Conservation (phyloP, 2,797 vertebrate species). For the Chrysocyon brachyurus region DNA sequence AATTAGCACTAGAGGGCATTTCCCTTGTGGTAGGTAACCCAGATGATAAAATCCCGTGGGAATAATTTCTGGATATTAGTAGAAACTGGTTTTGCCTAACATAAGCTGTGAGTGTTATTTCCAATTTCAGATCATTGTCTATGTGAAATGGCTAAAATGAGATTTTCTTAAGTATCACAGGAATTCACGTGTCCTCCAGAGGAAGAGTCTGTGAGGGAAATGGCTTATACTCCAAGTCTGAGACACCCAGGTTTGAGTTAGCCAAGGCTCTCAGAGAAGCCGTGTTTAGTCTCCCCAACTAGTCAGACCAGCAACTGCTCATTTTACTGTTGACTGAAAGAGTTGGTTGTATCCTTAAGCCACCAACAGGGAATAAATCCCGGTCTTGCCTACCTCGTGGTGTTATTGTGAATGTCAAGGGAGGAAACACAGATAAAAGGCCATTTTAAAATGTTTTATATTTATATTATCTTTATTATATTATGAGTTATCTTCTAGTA, state of each 20-base stretch:
- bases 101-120: constrained; percentile 68
- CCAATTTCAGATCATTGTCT: constrained; percentile 51
- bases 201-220: neutral
- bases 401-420: neutral
- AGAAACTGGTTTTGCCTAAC: neutral
- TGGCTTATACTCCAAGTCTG: neutral
- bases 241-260: neutral
- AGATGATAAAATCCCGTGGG: constrained; percentile 71
- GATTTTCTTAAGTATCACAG: neutral
- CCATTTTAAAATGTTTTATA: neutral
- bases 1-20: constrained; percentile 71
- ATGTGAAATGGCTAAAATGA: constrained; percentile 32
- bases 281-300: neutral
- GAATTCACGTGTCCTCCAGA: neutral
- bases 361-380: neutral
- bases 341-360: neutral
- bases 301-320: neutral
- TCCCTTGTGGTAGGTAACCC: constrained; percentile 54
- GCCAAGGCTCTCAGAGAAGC: neutral
- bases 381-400: neutral
- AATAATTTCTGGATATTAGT: neutral
- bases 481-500: neutral
- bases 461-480: neutral
- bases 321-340: neutral
- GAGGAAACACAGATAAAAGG: neutral